A percentile compares a stretch with the other conserved stretches of the same genome.
These are phyloP conservation scores for Cryptoblepharus egeriae DNA, from an alignment of 2,797 vertebrate genomes.

Conservation along the genomic window DNA sequence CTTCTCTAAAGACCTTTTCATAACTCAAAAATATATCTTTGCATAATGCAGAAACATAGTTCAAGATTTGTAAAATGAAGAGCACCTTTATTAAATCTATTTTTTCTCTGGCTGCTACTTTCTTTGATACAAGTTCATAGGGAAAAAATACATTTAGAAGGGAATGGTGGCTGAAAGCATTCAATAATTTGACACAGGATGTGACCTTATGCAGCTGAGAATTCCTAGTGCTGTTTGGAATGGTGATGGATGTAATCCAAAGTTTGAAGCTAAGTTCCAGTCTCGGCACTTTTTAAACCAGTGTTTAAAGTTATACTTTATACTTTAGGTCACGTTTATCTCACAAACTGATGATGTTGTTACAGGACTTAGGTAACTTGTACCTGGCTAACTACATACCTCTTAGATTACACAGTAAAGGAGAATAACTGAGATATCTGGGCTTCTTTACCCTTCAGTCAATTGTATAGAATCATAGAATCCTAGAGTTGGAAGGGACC, in stretches of 20 bases:
- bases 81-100: not conserved
- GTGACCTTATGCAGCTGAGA: not conserved
- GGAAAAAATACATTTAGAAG: not conserved
- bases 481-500: no score
- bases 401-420: not conserved
- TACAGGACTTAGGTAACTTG: not conserved
- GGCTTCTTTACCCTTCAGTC: not conserved
- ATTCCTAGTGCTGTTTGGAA: not conserved
- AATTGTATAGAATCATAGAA: no score
- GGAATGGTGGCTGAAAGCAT: not conserved
- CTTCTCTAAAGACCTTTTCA: not conserved
- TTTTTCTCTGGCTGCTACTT: not conserved
- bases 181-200: not conserved
- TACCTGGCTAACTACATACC: not conserved
- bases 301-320: no score
- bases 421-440: not conserved
- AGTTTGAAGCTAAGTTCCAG: not conserved
- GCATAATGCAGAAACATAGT: not conserved
- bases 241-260: not conserved
- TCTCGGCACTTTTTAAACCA: not conserved
- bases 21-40: not conserved
- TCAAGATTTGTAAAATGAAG: slow-evolving; percentile 4
- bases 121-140: not conserved
- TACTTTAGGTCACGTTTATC: not conserved
- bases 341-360: not conserved